Conservation (phyloP, 2,888 invertebrate genomes). For the Barypeithes pellucidus region DNA sequence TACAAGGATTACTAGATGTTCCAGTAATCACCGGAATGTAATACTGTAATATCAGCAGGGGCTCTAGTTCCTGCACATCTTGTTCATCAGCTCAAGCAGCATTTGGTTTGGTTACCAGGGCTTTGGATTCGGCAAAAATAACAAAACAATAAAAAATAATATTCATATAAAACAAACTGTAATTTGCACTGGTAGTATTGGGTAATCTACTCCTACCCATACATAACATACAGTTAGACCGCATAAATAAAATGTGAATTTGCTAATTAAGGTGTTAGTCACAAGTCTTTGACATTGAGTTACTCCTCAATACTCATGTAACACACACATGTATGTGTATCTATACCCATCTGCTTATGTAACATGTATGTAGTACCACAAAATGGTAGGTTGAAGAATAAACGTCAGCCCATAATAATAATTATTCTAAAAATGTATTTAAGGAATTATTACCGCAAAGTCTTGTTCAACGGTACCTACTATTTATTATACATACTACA, state of each 20-base stretch:
- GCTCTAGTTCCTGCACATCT: no score
- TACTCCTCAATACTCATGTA: constrained; percentile 45
- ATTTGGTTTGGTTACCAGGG: no score
- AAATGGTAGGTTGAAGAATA: constrained; percentile 24
- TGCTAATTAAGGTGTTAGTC: constrained; percentile 37
- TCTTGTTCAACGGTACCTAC: constrained; percentile 39
- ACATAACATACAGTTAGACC: constrained; percentile 3
- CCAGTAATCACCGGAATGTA: no score
- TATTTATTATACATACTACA: constrained; percentile 9
- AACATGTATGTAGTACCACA: constrained; percentile 34
- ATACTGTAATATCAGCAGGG: no score
- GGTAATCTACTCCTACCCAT: no score
- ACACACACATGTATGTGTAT: constrained; percentile 24
- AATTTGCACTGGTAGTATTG: background rate
- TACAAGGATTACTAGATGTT: no score
- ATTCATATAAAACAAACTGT: background rate
- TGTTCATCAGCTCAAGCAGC: no score
- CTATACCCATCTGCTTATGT: constrained; percentile 42
- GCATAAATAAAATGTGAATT: constrained; percentile 27
- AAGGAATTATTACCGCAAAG: constrained; percentile 45
- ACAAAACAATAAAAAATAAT: no score
- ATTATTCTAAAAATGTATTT: constrained; percentile 48
- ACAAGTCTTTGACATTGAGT: constrained; percentile 50
- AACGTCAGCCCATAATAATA: constrained; percentile 41
- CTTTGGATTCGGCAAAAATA: no score